Evolutionary conservation across 1,140 invertebrate species (phyloP), one percentile per base, ranked within the genome.

Genomic region (Cotesia glomerata): DNA sequence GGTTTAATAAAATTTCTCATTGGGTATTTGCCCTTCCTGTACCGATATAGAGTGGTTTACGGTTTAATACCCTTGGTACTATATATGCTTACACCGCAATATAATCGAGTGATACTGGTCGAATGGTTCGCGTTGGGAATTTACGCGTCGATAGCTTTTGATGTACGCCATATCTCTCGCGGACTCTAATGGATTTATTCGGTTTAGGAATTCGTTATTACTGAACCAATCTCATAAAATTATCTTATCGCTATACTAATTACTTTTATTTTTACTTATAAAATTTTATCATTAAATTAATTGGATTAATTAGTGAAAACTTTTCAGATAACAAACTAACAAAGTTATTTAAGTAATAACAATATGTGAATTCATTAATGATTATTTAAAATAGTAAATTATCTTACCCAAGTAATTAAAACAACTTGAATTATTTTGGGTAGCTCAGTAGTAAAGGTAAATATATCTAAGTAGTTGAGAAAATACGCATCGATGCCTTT

Each of bases 161-260:
- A 67, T 67, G 18, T 49, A 39, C 65, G 26, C 65, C 65, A 49
- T 67, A 9, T 52, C 49, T 49, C 26, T 52, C 49, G 49, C 26
- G 45, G 65, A 52, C 18, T 54, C 65, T 67, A 7, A 45, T 45
- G 49, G 51, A 67, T 67, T 67, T 54, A 54, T 49, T 16, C 16
- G 65, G n/a, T 67, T 67, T 54, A 67, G 65, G 51, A 67, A 67
- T 67, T 67, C 52, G 32, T 26, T 26, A 67, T 65, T 65, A 65
- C 32, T 64, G 32, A 34, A 49, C n/a, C 18, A 59, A 59, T 26
- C 14, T 34, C 58, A 7, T 34, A 26, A 59, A 18, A 26, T 18
- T 18, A 18, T 59, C 7, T 13, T 59, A 32, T 32, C 14, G 3
- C 8, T 13, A 32, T 13, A n/a, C n/a, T 26, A 34, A 59, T 32